phyloP scores from a whole-genome alignment of 2,797 vertebrate species.

The Enteromius unitaeniatus region DNA sequence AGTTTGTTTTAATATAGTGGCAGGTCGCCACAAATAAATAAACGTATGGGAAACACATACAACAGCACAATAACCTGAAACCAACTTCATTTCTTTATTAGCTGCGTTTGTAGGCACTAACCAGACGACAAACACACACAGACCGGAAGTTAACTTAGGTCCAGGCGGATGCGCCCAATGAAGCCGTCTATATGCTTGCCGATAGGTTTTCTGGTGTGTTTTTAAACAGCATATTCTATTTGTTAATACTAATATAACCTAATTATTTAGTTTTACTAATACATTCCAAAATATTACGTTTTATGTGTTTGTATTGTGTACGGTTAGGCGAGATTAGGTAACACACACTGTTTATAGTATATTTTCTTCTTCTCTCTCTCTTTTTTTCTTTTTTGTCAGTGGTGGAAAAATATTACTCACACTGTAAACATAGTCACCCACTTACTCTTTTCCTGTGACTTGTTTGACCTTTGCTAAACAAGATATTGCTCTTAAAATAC shows the following conservation, averaged over 20 bases:
- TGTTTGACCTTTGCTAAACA: slow-evolving; percentile 29
- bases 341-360: no score
- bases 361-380: background rate
- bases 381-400: background rate
- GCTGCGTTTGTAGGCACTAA: no score
- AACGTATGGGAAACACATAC: no score
- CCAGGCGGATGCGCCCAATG: no score
- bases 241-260: background rate
- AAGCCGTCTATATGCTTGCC: background rate
- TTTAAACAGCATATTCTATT: background rate
- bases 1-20: no score
- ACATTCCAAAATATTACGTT: background rate
- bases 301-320: background rate
- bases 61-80: no score
- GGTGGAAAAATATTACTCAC: background rate
- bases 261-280: background rate
- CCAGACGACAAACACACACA: no score
- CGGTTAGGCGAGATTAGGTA: background rate
- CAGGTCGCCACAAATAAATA: no score
- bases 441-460: background rate
- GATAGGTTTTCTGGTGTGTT: background rate
- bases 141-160: no score
- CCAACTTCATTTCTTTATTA: no score
- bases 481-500: slow-evolving; percentile 26
- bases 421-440: background rate